A percentile compares a stretch with the other conserved stretches of the same genome.
Conservation (phyloP, 2,888 invertebrate genomes). For the Crossocerus cetratus region DNA sequence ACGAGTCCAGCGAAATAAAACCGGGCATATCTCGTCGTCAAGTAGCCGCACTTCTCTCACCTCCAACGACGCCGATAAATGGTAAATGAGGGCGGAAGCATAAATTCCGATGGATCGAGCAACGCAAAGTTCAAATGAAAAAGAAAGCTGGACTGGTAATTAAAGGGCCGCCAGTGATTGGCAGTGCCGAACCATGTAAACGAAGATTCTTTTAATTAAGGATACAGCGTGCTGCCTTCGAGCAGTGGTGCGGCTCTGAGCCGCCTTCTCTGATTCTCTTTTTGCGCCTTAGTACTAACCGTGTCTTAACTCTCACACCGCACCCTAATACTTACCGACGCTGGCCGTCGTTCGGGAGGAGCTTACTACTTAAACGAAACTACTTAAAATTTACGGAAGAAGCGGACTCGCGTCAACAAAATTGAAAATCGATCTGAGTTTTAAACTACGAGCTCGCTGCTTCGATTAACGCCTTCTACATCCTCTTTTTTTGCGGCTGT, state of each 20-base stretch:
- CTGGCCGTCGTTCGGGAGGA: not conserved
- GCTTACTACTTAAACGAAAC: not conserved
- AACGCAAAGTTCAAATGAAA: conserved; percentile 64
- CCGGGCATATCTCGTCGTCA: conserved; percentile 41
- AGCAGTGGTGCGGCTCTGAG: not conserved
- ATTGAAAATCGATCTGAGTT: conserved; percentile 5
- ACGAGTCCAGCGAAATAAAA: conserved; percentile 36
- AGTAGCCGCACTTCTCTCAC: conserved; percentile 20
- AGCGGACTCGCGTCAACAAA: not conserved
- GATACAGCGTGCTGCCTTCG: conserved; percentile 13
- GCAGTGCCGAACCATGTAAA: conserved; percentile 47
- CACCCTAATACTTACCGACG: not conserved
- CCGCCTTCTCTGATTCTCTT: not conserved
- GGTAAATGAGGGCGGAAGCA: conserved; percentile 59
- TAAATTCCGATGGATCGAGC: conserved; percentile 60
- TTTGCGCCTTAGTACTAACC: not conserved
- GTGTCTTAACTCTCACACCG: conserved; percentile 24
- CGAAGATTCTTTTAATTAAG: conserved; percentile 59
- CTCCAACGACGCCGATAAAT: conserved; percentile 60
- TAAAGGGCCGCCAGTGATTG: conserved; percentile 60
- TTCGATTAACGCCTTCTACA: no score
- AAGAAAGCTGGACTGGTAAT: conserved; percentile 65
- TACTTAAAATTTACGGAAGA: not conserved
- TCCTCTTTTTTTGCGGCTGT: no score
- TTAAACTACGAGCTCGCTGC: not conserved